Conservation (phyloP, 2,888 invertebrate genomes). For the Schizotus pectinicornis region DNA sequence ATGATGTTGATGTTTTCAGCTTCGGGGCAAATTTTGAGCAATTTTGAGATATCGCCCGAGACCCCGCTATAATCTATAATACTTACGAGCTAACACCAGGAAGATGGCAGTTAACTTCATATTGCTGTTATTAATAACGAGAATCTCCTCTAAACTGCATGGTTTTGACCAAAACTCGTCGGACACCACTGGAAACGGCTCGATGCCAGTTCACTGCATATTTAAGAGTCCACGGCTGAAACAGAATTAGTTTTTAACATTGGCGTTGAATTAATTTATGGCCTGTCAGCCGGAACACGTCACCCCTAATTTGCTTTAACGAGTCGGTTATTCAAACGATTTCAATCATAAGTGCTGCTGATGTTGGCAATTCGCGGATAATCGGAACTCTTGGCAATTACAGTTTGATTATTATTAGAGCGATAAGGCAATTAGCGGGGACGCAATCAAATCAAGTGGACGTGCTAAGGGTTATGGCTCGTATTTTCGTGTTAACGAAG, state of each 20-base stretch:
- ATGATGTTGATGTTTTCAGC: too few species aligned
- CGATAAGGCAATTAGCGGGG: too few species aligned
- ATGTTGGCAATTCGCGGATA: too few species aligned
- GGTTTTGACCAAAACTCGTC: background rate
- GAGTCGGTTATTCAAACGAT: too few species aligned
- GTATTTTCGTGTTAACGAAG: too few species aligned
- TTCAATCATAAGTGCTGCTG: too few species aligned
- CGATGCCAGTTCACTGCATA: constrained; percentile 14
- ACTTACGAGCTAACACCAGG: constrained; percentile 14
- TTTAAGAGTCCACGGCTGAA: constrained; percentile 24
- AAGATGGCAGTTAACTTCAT: background rate
- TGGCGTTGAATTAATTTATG: constrained; percentile 4
- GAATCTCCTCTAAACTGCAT: background rate
- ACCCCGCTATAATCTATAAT: background rate
- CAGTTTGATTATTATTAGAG: too few species aligned
- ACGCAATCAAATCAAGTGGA: too few species aligned
- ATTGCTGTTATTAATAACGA: background rate
- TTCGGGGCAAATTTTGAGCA: too few species aligned
- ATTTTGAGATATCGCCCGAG: background rate
- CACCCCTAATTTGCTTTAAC: too few species aligned
- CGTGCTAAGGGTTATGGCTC: too few species aligned
- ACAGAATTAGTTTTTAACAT: constrained; percentile 15
- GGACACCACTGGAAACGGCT: background rate
- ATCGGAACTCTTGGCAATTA: too few species aligned
- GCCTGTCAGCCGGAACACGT: background rate